Base-by-base conservation (phyloP, 2,888 invertebrate species). In the Amphiduros pacificus region DNA sequence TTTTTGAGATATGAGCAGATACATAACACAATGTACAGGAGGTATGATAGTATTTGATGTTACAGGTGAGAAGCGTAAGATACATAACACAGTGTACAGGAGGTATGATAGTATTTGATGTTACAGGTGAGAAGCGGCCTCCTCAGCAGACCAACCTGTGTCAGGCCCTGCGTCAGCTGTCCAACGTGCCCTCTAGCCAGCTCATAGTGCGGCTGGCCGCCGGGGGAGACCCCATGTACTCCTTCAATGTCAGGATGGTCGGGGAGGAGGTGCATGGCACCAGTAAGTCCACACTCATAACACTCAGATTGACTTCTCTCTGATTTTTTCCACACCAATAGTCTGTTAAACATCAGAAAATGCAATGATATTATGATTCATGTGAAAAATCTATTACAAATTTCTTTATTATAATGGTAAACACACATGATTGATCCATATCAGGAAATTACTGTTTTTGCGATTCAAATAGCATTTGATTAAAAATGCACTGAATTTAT, bases 261-360 rank as follows among this genome's bases (percentile, higher is more conserved):
- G 83, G 83, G 11, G 83, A 83, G 66, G 82, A 82, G 66, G 83
- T 83, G 26, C 79, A 80, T 60, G 83, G 82, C 44, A 78, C 78
- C 32, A 82, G 81, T 80, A 71, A 71, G 77, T 70, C 26, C n/a
- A n/a, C n/a, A n/a, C 9, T 48, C 49, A 14, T 5, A 14, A 11
- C 9, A 44, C 11, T 40, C 36, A 14, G 6, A 14, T 53, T 11
- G 11, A 17, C 20, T 49, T 17, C 9, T 9, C 9, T 49, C 22
- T 17, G 49, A 49, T 49, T 11, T 9, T 36, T 36, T 36, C 14
- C 14, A 36, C 11, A 36, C 36, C 14, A 36, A 14, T 14, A 14
- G 9, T 36, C 11, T 36, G 9, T 36, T 36, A 36, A 9, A 36
- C n/a, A n/a, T n/a, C n/a, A n/a, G n/a, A n/a, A n/a, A n/a, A n/a